Percentiles rank a stretch among this genome's conserved stretches.
These are phyloP conservation scores for Cyrtorhinus lividipennis DNA, from an alignment of 1,140 invertebrate species.

Conservation along the genomic window DNA sequence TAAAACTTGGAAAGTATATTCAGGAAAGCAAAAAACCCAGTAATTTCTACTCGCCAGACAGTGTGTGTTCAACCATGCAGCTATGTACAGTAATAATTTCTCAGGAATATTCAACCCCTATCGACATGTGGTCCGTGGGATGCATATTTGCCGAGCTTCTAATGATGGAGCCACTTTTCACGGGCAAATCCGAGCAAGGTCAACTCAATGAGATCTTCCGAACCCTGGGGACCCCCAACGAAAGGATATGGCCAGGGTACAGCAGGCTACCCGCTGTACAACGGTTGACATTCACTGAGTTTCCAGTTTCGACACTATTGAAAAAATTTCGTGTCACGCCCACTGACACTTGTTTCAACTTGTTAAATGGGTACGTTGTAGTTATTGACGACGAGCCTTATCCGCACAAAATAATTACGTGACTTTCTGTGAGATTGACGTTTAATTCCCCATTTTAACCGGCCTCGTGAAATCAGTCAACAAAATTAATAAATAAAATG, in stretches of 20 bases:
- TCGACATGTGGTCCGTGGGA: conserved; percentile 98
- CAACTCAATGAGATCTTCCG: conserved; percentile 86
- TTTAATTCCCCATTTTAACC: too few species aligned
- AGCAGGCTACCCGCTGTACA: conserved; percentile 76
- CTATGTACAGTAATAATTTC: too few species aligned
- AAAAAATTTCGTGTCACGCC: conserved; percentile 62
- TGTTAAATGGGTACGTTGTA: conserved; percentile 53
- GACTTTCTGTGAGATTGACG: too few species aligned
- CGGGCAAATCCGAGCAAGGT: conserved; percentile 90
- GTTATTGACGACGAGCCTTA: too few species aligned
- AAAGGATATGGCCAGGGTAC: conserved; percentile 89
- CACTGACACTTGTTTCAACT: conserved; percentile 63
- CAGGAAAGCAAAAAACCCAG: too few species aligned
- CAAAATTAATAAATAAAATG: too few species aligned
- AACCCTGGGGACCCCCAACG: conserved; percentile 88
- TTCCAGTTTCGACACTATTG: conserved; percentile 63
- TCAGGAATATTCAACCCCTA: conserved; percentile 83
- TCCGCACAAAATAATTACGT: neutral
- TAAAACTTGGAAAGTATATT: too few species aligned
- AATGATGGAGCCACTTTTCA: conserved; percentile 88
- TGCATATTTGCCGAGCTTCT: conserved; percentile 98
- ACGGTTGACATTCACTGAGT: conserved; percentile 80
- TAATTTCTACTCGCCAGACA: too few species aligned
- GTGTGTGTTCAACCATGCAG: too few species aligned
- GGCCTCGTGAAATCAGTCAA: too few species aligned